Evolutionary conservation across 2,888 invertebrate species (phyloP).

Genomic region (Deilephila porcellus): DNA sequence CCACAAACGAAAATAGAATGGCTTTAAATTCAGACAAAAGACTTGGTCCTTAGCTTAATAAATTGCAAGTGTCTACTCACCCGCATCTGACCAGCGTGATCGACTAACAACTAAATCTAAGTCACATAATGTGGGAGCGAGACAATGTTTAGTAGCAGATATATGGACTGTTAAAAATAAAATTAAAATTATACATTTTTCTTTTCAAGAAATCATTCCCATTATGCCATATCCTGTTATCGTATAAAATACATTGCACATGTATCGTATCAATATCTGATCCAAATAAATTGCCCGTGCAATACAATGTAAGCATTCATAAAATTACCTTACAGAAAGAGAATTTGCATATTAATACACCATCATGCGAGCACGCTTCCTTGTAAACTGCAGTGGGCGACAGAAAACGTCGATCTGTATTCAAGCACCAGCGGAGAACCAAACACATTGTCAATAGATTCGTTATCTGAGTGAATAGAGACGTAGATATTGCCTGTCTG

Average conservation of each 20-base stretch:
- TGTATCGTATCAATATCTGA: conserved; percentile 47
- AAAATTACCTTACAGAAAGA: conserved; percentile 36
- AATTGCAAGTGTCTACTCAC: too few relatives aligned
- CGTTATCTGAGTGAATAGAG: conserved; percentile 58
- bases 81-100: too few relatives aligned
- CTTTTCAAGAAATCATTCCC: not conserved
- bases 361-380: conserved; percentile 26
- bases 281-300: conserved; percentile 2
- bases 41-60: too few relatives aligned
- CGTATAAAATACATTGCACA: conserved; percentile 10
- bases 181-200: too few relatives aligned
- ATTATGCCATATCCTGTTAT: not conserved
- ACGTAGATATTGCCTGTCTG: conserved; percentile 54
- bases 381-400: conserved; percentile 17
- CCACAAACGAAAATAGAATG: too few relatives aligned
- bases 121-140: too few relatives aligned
- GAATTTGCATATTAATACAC: conserved; percentile 22
- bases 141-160: too few relatives aligned
- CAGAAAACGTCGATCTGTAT: conserved; percentile 20
- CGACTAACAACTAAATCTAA: too few relatives aligned
- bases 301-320: conserved; percentile 37
- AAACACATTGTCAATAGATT: conserved; percentile 42
- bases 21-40: too few relatives aligned
- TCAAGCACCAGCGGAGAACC: conserved; percentile 9
- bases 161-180: too few relatives aligned